Evolutionary conservation across 1,140 invertebrate species (phyloP).

Genomic region (Ips nitidus): DNA sequence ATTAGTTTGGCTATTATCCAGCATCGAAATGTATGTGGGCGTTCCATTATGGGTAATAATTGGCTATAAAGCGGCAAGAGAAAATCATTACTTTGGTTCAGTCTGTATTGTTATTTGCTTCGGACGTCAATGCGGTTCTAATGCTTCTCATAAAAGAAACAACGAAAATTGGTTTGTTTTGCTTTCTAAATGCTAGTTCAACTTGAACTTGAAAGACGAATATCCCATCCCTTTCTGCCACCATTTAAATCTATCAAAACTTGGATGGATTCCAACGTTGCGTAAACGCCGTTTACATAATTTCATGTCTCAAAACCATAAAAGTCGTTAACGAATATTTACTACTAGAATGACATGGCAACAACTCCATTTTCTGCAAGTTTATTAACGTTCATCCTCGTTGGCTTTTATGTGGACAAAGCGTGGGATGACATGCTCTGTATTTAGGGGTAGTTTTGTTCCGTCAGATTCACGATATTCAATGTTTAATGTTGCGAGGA

Average conservation of each 20-base stretch:
- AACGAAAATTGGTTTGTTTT: not conserved
- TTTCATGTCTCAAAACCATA: slow-evolving; percentile 1
- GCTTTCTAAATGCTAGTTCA: not conserved
- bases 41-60: slow-evolving; percentile 2
- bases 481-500: not conserved
- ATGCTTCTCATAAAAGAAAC: not conserved
- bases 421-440: not conserved
- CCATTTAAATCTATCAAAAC: not conserved
- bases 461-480: not conserved
- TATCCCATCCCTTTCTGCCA: not conserved
- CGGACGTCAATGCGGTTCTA: not conserved
- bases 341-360: not conserved
- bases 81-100: not conserved
- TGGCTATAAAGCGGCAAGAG: not conserved
- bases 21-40: not conserved
- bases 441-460: not conserved
- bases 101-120: not conserved
- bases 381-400: not conserved
- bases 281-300: not conserved
- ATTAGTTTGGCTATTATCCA: slow-evolving; percentile 2
- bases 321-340: slow-evolving; percentile 10
- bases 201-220: not conserved
- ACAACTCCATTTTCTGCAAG: not conserved
- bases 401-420: slow-evolving; percentile 4
- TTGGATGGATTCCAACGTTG: slow-evolving; percentile 7